These are phyloP conservation scores for Drosophila cracens DNA, from an alignment of 2,888 invertebrate genomes.

Conservation along the genomic window DNA sequence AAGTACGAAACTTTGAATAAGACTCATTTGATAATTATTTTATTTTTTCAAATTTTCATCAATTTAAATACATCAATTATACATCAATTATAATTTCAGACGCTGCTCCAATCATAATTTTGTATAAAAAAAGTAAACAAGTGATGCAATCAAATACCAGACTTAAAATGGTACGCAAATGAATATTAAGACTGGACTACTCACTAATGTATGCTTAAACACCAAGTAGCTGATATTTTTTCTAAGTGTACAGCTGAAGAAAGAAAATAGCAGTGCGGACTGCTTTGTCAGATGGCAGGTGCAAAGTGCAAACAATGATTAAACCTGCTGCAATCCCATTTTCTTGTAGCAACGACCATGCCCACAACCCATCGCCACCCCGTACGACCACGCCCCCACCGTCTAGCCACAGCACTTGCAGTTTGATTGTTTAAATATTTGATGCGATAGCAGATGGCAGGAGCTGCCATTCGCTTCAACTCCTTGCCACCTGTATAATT, in stretches of 20 bases:
- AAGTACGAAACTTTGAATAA: neutral
- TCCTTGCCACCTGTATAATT: slow-evolving; percentile 42
- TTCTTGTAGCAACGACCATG: slow-evolving; percentile 1
- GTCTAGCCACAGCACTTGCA: slow-evolving; percentile 60
- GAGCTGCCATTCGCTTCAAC: slow-evolving; percentile 29
- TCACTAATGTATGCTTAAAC: neutral
- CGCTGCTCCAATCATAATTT: neutral
- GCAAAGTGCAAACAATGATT: slow-evolving; percentile 73
- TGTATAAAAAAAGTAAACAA: neutral
- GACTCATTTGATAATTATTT: rapidly evolving
- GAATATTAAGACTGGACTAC: neutral
- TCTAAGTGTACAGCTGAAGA: neutral
- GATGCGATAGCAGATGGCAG: slow-evolving; percentile 61
- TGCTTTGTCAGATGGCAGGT: slow-evolving; percentile 68
- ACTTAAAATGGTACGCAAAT: neutral
- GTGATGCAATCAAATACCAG: neutral
- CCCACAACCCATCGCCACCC: slow-evolving; percentile 2
- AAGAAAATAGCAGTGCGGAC: slow-evolving; percentile 13
- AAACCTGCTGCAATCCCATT: slow-evolving; percentile 45
- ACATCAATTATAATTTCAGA: neutral
- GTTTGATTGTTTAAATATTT: slow-evolving; percentile 75
- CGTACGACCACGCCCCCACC: slow-evolving; percentile 3
- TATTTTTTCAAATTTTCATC: neutral
- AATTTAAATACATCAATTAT: neutral
- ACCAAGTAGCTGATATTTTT: neutral